Conservation (phyloP, 2,888 invertebrate genomes). For the Nomada fabriciana region DNA sequence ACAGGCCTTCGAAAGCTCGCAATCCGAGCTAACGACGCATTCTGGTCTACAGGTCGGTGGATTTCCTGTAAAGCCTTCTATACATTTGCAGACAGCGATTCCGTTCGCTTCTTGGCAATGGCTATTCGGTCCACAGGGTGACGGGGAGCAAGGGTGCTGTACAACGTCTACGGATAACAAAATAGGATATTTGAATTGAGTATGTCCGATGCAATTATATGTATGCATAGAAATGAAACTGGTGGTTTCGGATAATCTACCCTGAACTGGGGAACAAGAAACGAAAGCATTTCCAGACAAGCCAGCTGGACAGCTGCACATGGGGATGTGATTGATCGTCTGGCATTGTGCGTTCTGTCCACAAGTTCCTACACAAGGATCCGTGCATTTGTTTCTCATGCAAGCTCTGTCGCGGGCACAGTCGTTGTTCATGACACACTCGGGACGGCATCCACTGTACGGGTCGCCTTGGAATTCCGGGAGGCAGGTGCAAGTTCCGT, state of each 20-base stretch:
- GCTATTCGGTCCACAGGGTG: conserved; percentile 92
- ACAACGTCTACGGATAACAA: conserved; percentile 70
- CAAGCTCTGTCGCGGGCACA: conserved; percentile 84
- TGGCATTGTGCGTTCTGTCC: conserved; percentile 85
- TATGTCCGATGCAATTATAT: background rate
- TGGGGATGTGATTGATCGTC: conserved; percentile 83
- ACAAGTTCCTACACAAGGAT: conserved; percentile 84
- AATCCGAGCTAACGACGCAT: conserved; percentile 93
- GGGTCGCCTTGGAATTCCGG: conserved; percentile 88
- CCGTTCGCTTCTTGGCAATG: conserved; percentile 87
- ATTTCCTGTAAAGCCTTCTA: conserved; percentile 89
- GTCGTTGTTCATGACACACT: conserved; percentile 83
- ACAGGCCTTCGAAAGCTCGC: conserved; percentile 90
- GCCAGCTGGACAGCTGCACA: conserved; percentile 87
- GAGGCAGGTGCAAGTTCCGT: conserved; percentile 88
- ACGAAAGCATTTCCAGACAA: conserved; percentile 91
- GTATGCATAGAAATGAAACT: background rate
- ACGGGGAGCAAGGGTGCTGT: conserved; percentile 89
- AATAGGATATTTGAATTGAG: background rate
- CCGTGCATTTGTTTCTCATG: conserved; percentile 84
- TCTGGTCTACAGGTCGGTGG: conserved; percentile 91
- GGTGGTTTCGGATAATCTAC: conserved; percentile 82
- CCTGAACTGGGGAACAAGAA: conserved; percentile 85
- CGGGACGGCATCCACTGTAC: conserved; percentile 83
- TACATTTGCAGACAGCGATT: conserved; percentile 90